Conservation (phyloP, 1,140 invertebrate genomes). For the Rhyzopertha dominica region DNA sequence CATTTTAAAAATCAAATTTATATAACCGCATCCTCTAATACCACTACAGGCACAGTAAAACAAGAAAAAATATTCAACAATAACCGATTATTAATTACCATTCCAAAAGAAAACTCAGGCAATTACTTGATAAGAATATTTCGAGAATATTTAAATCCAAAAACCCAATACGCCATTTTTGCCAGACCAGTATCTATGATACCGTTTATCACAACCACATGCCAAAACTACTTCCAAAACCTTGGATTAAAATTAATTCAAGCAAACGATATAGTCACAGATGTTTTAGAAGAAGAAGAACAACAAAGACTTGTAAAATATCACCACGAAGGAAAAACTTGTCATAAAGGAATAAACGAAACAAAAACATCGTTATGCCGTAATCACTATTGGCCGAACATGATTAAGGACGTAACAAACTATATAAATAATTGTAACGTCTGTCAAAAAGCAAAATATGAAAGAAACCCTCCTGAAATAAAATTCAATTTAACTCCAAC, state of each 20-base stretch:
- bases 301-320: slow-evolving; percentile 23
- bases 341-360: slow-evolving; percentile 25
- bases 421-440: slow-evolving; percentile 19
- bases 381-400: slow-evolving; percentile 23
- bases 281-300: slow-evolving; percentile 14
- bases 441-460: slow-evolving; percentile 25
- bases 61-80: slow-evolving; percentile 17
- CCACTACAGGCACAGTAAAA: not conserved
- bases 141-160: slow-evolving; percentile 21
- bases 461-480: slow-evolving; percentile 19
- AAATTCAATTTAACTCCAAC: slow-evolving; percentile 20
- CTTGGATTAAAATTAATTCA: slow-evolving; percentile 19
- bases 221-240: slow-evolving; percentile 22
- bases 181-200: slow-evolving; percentile 10
- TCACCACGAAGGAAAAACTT: slow-evolving; percentile 24
- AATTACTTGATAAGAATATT: slow-evolving; percentile 13
- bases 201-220: too few species aligned
- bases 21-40: slow-evolving; percentile 1
- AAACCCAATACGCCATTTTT: slow-evolving; percentile 18
- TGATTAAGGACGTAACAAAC: slow-evolving; percentile 19
- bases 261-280: slow-evolving; percentile 12
- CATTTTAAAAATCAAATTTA: slow-evolving; percentile 21
- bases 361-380: slow-evolving; percentile 16
- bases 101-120: slow-evolving; percentile 4
- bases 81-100: slow-evolving; percentile 7